Base-by-base conservation (phyloP, 2,888 invertebrate genomes). In the Odontocerum albicorne region DNA sequence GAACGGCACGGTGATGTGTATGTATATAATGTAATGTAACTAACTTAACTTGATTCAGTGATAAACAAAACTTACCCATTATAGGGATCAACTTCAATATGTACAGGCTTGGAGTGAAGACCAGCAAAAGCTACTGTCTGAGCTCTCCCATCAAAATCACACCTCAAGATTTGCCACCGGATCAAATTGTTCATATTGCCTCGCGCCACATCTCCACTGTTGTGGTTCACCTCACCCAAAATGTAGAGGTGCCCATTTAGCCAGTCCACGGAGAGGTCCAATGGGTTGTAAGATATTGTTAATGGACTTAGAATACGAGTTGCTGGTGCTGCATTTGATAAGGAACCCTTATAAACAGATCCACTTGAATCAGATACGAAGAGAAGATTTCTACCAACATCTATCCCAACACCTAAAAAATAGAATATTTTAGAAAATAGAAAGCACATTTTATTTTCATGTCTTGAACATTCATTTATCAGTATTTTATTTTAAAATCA, bases 41-140 rank as follows among this genome's bases (percentile, higher is more conserved):
- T n/a, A n/a, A n/a, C n/a, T n/a, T n/a, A n/a, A n/a, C n/a, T n/a
- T n/a, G n/a, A n/a, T n/a, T n/a, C n/a, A n/a, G n/a, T n/a, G n/a
- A n/a, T n/a, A n/a, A n/a, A n/a, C n/a, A n/a, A 13, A 35, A 67
- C 75, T 72, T 71, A 89, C 82, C 96, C 96, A 70, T 96, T 96
- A 65, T 90, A 87, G 22, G 96, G 92, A 75, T 96, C 96, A 0
- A 94, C 90, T 74, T 92, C 88, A 63, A 96, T 83, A 65, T 92
- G 90, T 51, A 83, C 80, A 0, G 94, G 90, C 63, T 84, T 81
- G 3, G 81, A 80, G 46, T 79, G 77, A 51, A 93, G 79, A 0
- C 87, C 87, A 8, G 86, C 84, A 55, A 87, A 74, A 1, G 90
- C 87, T 0, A 88, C 82, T 6, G 85, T 82, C 58, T 88, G 75